A percentile compares a stretch with the other conserved stretches of the same genome.
Evolutionary conservation across 2,797 vertebrate species (phyloP).

Genomic region (Helostoma temminkii): DNA sequence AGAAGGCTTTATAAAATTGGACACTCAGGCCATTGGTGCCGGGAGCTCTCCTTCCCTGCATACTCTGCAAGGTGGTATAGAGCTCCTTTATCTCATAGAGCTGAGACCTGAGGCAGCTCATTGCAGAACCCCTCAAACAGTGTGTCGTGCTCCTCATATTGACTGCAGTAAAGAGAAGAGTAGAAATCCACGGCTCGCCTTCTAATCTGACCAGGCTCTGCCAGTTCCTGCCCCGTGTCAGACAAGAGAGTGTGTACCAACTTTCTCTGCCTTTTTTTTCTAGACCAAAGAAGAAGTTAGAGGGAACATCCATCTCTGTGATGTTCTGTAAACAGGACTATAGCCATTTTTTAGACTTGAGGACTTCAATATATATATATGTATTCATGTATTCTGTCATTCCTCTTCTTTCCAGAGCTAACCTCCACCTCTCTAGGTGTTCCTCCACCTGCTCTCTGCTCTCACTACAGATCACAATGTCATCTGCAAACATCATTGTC

Average conservation of each 20-base stretch:
- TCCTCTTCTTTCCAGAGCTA: too few relatives aligned
- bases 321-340: too few relatives aligned
- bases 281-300: not conserved
- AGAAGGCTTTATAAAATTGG: conserved; percentile 12
- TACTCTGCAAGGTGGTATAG: not conserved
- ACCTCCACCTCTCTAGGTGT: too few relatives aligned
- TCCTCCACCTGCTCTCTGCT: too few relatives aligned
- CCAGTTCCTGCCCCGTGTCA: not conserved
- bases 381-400: too few relatives aligned
- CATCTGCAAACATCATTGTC: too few relatives aligned
- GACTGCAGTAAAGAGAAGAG: not conserved
- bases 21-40: conserved; percentile 12
- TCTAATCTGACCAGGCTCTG: too few relatives aligned
- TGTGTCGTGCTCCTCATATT: not conserved
- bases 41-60: conserved; percentile 1
- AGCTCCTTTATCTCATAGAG: conserved; percentile 1
- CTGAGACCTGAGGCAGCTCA: conserved; percentile 2
- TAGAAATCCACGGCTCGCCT: not conserved
- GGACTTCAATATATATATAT: too few relatives aligned
- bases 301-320: not conserved
- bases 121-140: too few relatives aligned
- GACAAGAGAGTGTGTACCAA: not conserved
- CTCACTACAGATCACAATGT: too few relatives aligned
- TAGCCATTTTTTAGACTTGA: too few relatives aligned
- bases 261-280: not conserved